Percentiles rank a stretch among this genome's conserved stretches.
These are phyloP conservation scores for Rotaria sp. DNA, from an alignment of 2,888 invertebrate genomes.

Conservation along the genomic window DNA sequence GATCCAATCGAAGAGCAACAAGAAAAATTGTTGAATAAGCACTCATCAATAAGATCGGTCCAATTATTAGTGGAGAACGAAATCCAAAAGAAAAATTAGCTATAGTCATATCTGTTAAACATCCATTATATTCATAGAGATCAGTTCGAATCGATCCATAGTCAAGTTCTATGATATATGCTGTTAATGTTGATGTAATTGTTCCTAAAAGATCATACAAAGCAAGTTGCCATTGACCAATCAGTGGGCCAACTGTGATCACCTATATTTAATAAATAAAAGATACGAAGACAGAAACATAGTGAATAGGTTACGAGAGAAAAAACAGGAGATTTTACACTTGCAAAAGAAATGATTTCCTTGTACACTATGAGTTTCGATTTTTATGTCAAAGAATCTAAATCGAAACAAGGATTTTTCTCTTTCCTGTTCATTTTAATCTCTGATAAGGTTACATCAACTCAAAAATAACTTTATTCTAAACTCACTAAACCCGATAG, in stretches of 20 bases:
- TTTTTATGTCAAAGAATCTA: too few relatives aligned
- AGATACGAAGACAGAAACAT: too few relatives aligned
- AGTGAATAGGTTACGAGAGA: too few relatives aligned
- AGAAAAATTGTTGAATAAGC: not conserved
- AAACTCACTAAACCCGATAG: not conserved
- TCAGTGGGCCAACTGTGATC: not conserved
- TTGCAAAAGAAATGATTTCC: too few relatives aligned
- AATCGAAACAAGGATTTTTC: too few relatives aligned
- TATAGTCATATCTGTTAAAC: not conserved
- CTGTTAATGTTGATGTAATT: not conserved
- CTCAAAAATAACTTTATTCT: too few relatives aligned
- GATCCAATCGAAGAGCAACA: not conserved
- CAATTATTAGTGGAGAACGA: not conserved
- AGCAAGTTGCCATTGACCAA: not conserved
- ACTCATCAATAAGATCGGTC: not conserved
- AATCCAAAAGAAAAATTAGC: not conserved
- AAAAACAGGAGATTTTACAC: too few relatives aligned
- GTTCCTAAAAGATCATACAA: not conserved
- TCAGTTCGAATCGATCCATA: not conserved
- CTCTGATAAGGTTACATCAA: too few relatives aligned
- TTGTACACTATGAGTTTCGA: too few relatives aligned
- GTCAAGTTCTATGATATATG: not conserved
- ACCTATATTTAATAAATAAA: not conserved
- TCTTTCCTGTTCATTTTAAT: too few relatives aligned
- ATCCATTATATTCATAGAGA: not conserved